phyloP scores from a whole-genome alignment of 2,797 vertebrate genomes.

The Remorina albescens region DNA sequence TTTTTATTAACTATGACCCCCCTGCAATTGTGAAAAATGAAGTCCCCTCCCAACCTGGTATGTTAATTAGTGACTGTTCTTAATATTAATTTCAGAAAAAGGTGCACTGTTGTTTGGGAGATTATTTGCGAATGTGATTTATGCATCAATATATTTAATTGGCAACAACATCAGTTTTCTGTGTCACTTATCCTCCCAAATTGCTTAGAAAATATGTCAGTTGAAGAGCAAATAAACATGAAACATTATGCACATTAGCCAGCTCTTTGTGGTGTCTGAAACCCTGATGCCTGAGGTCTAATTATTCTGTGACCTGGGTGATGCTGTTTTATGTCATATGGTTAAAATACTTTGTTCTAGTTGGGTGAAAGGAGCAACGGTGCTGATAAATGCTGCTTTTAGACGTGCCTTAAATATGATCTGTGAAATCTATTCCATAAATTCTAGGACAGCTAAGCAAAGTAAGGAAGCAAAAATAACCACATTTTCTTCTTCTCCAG shows the following conservation, averaged over 20 bases:
- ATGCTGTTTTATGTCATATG: not conserved
- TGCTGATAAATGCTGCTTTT: not conserved
- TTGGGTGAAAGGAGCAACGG: not conserved
- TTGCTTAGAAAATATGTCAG: not conserved
- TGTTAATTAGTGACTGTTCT: slow-evolving; percentile 38
- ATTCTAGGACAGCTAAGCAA: not conserved
- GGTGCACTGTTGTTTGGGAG: slow-evolving; percentile 9
- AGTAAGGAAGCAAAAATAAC: not conserved
- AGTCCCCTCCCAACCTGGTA: slow-evolving; percentile 2
- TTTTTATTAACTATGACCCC: slow-evolving; percentile 49
- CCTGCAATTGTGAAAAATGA: slow-evolving; percentile 12
- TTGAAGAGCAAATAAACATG: not conserved
- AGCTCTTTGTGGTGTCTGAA: not conserved
- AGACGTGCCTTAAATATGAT: not conserved
- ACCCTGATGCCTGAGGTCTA: not conserved
- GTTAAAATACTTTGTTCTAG: not conserved
- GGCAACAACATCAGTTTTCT: not conserved
- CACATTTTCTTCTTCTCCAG: not conserved
- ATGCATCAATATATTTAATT: not conserved
- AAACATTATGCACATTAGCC: not conserved
- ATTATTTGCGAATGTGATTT: not conserved
- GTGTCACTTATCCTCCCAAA: not conserved
- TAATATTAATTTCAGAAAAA: slow-evolving; percentile 22
- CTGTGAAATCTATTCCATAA: not conserved
- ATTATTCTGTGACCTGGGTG: not conserved